phyloP scores from a whole-genome alignment of 1,140 invertebrate genomes.

The Halictus rubicundus region DNA sequence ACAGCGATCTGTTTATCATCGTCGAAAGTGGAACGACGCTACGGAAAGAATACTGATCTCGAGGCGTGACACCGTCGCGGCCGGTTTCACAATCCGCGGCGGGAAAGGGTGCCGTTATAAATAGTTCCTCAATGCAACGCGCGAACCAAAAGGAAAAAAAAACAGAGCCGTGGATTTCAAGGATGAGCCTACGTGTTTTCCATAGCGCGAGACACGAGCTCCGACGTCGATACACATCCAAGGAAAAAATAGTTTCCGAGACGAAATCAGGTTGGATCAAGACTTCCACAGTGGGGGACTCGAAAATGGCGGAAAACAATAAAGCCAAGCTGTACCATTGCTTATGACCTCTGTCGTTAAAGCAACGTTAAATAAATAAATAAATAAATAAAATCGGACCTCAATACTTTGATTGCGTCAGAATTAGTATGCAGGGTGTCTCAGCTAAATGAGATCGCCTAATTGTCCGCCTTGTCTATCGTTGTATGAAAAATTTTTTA shows the following conservation, averaged over 20 bases:
- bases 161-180: constrained; percentile 15
- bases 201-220: neutral
- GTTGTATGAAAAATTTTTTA: no score
- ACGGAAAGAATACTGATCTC: constrained; percentile 1
- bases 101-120: constrained; percentile 37
- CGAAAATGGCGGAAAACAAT: no score
- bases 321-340: no score
- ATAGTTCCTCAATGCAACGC: constrained; percentile 29
- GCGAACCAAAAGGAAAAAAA: neutral
- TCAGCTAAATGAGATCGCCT: no score
- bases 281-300: no score
- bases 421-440: no score
- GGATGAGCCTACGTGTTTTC: constrained; percentile 25
- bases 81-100: no score
- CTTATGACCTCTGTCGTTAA: no score
- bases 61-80: neutral
- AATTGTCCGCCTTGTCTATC: no score
- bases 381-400: no score
- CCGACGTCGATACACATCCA: neutral
- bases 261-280: neutral
- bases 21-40: neutral
- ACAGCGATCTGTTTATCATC: constrained; percentile 11
- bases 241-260: neutral
- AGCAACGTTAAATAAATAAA: no score
- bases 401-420: no score